Conservation (phyloP, 2,888 invertebrate genomes). For the Cordilura impudica region DNA sequence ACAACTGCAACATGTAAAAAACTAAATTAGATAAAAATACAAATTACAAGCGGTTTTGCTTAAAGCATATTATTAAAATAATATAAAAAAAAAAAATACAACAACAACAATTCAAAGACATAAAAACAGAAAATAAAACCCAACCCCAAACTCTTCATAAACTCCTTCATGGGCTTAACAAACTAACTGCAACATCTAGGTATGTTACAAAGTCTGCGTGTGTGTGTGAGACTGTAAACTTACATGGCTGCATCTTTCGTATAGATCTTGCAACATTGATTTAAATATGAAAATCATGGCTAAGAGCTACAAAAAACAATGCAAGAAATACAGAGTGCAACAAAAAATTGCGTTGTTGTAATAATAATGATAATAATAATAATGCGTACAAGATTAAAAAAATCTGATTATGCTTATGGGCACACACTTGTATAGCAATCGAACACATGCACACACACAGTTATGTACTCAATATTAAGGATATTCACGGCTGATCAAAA, state of each 20-base stretch:
- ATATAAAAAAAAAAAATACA: constrained; percentile 27
- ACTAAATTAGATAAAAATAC: constrained; percentile 63
- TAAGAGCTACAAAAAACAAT: constrained; percentile 53
- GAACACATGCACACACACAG: not conserved
- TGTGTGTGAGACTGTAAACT: not conserved
- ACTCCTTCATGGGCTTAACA: constrained; percentile 51
- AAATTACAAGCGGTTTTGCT: constrained; percentile 63
- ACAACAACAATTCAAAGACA: no score
- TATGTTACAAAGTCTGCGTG: not conserved
- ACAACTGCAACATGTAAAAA: constrained; percentile 32
- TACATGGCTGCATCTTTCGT: constrained; percentile 45
- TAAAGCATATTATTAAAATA: constrained; percentile 62
- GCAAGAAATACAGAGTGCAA: constrained; percentile 11
- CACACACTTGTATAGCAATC: constrained; percentile 52
- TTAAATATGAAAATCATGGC: constrained; percentile 63
- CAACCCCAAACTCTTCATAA: constrained; percentile 29
- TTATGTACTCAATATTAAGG: constrained; percentile 15
- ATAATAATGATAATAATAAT: constrained; percentile 67
- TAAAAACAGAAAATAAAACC: not conserved
- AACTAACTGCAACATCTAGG: constrained; percentile 33
- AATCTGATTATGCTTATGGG: constrained; percentile 63
- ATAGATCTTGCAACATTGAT: constrained; percentile 62
- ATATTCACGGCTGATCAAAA: constrained; percentile 8
- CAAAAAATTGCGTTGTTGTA: constrained; percentile 60
- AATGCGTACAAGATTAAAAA: constrained; percentile 67